These are phyloP conservation scores for Mobula birostris DNA, from an alignment of 2,113 vertebrate species.

Conservation along the genomic window DNA sequence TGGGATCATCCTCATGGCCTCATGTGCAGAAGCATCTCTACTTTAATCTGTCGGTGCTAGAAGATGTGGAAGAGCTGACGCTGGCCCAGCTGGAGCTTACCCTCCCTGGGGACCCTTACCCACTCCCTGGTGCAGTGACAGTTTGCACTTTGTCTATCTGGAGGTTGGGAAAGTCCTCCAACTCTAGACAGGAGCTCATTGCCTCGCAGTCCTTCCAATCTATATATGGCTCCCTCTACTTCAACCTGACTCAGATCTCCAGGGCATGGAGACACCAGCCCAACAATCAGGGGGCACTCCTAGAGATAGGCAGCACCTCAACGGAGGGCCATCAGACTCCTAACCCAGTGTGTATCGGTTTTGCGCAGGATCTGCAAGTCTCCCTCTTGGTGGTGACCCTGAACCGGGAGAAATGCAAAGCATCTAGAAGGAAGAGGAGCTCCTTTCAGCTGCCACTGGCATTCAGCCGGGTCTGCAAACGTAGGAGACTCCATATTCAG, in stretches of 20 bases:
- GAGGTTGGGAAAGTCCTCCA: slow-evolving; percentile 44
- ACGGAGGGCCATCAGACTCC: rapidly evolving
- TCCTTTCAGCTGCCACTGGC: slow-evolving; percentile 43
- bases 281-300: slow-evolving; percentile 45
- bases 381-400: slow-evolving; percentile 72
- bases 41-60: slow-evolving; percentile 79
- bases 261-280: slow-evolving; percentile 49
- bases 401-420: slow-evolving; percentile 61
- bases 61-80: slow-evolving; percentile 65
- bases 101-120: slow-evolving; percentile 57
- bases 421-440: slow-evolving; percentile 50
- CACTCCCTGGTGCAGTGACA: not conserved
- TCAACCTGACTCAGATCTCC: slow-evolving; percentile 63
- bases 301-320: rapidly evolving
- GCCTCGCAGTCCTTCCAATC: slow-evolving; percentile 57
- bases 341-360: rapidly evolving
- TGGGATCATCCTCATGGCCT: slow-evolving; percentile 43
- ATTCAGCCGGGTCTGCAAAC: slow-evolving; percentile 66
- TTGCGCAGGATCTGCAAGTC: slow-evolving; percentile 49
- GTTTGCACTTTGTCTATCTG: slow-evolving; percentile 63
- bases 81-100: slow-evolving; percentile 71
- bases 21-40: slow-evolving; percentile 68
- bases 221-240: slow-evolving; percentile 51
- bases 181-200: slow-evolving; percentile 52
- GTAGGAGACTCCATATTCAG: slow-evolving; percentile 76